Conservation (phyloP, 2,113 vertebrate species). For the Oncorhynchus mykiss region DNA sequence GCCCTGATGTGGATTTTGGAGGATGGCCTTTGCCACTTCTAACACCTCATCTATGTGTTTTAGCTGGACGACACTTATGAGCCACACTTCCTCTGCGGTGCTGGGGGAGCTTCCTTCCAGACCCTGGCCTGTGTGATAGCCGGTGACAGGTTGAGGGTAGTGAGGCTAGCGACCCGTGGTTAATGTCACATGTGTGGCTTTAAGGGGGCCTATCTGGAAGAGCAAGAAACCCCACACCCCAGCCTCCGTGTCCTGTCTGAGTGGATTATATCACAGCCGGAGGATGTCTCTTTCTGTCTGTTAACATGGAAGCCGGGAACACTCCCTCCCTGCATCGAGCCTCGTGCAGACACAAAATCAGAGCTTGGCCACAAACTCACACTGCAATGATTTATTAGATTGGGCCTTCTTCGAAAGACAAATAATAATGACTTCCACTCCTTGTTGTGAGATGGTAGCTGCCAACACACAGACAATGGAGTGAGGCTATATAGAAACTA, state of each 20-base stretch:
- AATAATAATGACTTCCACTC: not conserved
- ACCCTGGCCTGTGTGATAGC: not conserved
- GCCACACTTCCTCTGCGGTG: too few relatives aligned
- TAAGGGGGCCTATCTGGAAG: not conserved
- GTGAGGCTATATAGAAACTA: not conserved
- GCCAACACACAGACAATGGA: not conserved
- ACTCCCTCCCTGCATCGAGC: not conserved
- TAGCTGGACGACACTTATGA: not conserved
- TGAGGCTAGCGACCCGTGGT: not conserved
- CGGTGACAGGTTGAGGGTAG: too few relatives aligned
- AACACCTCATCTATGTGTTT: not conserved
- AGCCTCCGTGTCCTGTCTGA: too few relatives aligned
- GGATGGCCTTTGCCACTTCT: not conserved
- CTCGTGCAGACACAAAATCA: slow-evolving; percentile 9
- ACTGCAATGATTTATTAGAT: not conserved
- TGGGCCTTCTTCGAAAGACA: not conserved
- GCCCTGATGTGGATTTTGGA: not conserved
- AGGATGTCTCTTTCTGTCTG: not conserved
- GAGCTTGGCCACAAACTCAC: not conserved
- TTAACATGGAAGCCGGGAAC: not conserved
- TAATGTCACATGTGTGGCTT: slow-evolving; percentile 1
- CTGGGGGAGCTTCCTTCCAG: not conserved
- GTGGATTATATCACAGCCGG: too few relatives aligned
- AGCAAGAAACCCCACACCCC: too few relatives aligned
- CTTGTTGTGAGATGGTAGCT: not conserved